These are phyloP conservation scores for Microtus oregoni DNA, from an alignment of 2,113 vertebrate species.

Conservation along the genomic window DNA sequence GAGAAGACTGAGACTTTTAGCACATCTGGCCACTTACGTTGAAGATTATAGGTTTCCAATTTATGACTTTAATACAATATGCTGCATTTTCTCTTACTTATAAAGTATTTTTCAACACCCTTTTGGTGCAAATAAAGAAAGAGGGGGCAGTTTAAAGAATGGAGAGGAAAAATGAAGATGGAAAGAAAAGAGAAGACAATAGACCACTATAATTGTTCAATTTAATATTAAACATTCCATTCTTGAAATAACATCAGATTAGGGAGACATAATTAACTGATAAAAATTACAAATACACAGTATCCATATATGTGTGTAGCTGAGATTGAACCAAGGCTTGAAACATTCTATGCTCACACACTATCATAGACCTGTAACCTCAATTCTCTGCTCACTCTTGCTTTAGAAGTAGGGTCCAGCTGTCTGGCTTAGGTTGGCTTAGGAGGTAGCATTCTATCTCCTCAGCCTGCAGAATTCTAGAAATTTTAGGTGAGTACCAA, in stretches of 20 bases:
- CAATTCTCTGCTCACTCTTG: no score
- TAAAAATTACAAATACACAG: neutral
- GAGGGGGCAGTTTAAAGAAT: neutral
- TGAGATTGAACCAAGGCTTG: neutral
- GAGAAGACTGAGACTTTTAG: neutral
- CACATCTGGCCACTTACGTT: rapidly evolving
- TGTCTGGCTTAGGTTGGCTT: neutral
- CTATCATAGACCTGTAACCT: no score
- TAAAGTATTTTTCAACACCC: neutral
- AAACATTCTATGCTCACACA: no score
- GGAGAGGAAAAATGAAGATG: neutral
- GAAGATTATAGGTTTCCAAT: neutral
- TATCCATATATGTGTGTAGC: neutral
- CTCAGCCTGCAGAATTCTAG: neutral
- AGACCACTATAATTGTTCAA: neutral
- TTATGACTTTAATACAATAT: neutral
- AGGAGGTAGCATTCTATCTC: neutral
- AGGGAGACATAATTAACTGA: neutral
- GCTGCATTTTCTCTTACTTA: neutral
- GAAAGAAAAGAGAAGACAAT: neutral
- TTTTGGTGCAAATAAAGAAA: neutral
- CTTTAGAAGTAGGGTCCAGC: no score
- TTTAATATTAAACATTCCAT: neutral
- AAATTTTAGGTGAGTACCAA: neutral
- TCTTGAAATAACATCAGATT: neutral